A percentile compares a stretch with the other conserved stretches of the same genome.
Evolutionary conservation across 2,888 invertebrate genomes (phyloP).

Genomic region (Temnothorax ravouxi): DNA sequence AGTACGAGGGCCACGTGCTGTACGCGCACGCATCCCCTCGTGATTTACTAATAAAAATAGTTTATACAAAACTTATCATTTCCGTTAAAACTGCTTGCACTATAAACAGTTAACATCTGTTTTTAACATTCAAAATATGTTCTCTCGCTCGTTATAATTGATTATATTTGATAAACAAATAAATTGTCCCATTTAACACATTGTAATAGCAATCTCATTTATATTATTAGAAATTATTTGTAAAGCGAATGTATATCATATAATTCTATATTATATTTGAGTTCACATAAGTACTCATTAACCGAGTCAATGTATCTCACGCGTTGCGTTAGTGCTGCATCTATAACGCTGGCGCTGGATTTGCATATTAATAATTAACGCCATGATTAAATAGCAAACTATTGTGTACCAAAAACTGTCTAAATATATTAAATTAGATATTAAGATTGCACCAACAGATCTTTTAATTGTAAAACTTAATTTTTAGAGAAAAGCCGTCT

Average conservation of each 20-base stretch:
- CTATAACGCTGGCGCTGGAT: not conserved
- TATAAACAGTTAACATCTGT: not conserved
- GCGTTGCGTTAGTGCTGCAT: not conserved
- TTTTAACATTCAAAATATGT: not conserved
- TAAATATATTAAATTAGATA: not conserved
- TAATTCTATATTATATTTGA: not conserved
- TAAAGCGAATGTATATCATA: not conserved
- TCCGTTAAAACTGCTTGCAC: not conserved
- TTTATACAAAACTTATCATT: not conserved
- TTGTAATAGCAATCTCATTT: not conserved
- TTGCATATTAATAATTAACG: slow-evolving; percentile 24
- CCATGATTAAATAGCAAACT: slow-evolving; percentile 8
- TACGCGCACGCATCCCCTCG: slow-evolving; percentile 64
- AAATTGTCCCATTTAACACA: not conserved
- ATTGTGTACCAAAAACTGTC: not conserved
- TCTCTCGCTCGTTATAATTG: not conserved
- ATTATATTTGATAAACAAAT: not conserved
- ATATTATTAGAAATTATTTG: slow-evolving; percentile 4
- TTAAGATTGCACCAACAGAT: not conserved
- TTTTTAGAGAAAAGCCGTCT: not conserved
- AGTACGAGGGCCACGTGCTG: slow-evolving; percentile 62
- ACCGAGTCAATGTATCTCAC: not conserved
- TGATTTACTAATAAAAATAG: slow-evolving; percentile 70
- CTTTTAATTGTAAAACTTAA: not conserved
- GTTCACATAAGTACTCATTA: slow-evolving; percentile 16